These are phyloP conservation scores for Drosophila kokeensis DNA, from an alignment of 2,888 invertebrate species.

Conservation along the genomic window DNA sequence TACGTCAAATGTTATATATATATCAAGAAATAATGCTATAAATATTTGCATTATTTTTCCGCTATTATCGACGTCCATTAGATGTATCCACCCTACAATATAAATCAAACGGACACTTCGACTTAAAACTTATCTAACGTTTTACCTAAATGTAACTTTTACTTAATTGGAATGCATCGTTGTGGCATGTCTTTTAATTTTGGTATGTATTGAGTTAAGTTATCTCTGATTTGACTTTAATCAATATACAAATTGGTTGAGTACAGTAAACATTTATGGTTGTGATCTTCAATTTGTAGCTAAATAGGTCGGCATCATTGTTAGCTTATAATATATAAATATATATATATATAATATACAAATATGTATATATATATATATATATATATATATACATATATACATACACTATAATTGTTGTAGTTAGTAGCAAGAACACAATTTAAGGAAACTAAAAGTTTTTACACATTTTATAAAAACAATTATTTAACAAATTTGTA, in stretches of 20 bases:
- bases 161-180: constrained; percentile 60
- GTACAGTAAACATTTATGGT: constrained; percentile 39
- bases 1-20: constrained; percentile 40
- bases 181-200: constrained; percentile 71
- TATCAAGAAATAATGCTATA: constrained; percentile 36
- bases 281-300: constrained; percentile 51
- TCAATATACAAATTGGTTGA: constrained; percentile 3
- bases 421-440: constrained; percentile 1
- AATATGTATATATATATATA: no score
- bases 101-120: constrained; percentile 40
- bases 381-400: neutral
- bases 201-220: constrained; percentile 62
- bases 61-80: constrained; percentile 58
- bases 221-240: neutral
- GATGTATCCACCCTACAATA: constrained; percentile 49
- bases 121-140: constrained; percentile 29
- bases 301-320: constrained; percentile 15
- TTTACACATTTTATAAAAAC: constrained; percentile 31
- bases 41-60: constrained; percentile 49
- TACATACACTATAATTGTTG: constrained; percentile 11
- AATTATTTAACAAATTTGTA: constrained; percentile 28
- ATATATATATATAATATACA: neutral
- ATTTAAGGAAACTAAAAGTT: constrained; percentile 13
- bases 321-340: constrained; percentile 2
- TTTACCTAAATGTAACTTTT: constrained; percentile 41